These are phyloP conservation scores for Sinocyclocheilus grahami DNA, from an alignment of 2,113 vertebrate species.

Conservation along the genomic window DNA sequence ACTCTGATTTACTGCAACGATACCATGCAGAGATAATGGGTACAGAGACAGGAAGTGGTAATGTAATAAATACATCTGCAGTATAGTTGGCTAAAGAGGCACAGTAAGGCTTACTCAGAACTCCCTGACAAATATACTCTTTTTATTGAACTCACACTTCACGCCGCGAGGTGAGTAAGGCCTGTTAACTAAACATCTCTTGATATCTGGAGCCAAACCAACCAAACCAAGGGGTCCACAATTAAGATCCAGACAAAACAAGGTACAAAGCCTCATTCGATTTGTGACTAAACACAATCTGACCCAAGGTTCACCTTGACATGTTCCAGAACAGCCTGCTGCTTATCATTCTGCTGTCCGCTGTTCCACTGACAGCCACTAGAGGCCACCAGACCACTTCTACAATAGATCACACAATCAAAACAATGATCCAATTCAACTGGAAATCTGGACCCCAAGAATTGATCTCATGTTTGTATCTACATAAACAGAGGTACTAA, in stretches of 20 bases:
- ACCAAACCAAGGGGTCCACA: constrained; percentile 14
- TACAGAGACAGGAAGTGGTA: constrained; percentile 29
- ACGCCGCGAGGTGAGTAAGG: constrained; percentile 23
- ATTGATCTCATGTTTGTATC: constrained; percentile 1
- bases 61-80: constrained; percentile 26
- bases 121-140: not conserved
- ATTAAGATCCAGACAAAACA: constrained; percentile 38
- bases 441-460: not conserved
- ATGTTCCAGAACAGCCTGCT: constrained; percentile 24
- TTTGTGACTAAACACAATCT: constrained; percentile 40
- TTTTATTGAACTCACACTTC: not conserved
- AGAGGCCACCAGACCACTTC: constrained; percentile 52
- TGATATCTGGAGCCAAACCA: constrained; percentile 27
- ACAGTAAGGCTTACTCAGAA: constrained; percentile 9
- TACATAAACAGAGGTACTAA: not conserved
- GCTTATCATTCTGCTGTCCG: not conserved
- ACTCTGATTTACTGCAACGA: constrained; percentile 6
- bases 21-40: not conserved
- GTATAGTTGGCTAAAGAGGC: not conserved
- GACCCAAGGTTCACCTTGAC: constrained; percentile 29
- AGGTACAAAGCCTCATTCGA: constrained; percentile 27
- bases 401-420: not conserved
- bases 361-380: constrained; percentile 32
- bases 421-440: not conserved
- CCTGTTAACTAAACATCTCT: constrained; percentile 7